Evolutionary conservation across 2,113 vertebrate species (phyloP).

Genomic region (Thunnus maccoyii): DNA sequence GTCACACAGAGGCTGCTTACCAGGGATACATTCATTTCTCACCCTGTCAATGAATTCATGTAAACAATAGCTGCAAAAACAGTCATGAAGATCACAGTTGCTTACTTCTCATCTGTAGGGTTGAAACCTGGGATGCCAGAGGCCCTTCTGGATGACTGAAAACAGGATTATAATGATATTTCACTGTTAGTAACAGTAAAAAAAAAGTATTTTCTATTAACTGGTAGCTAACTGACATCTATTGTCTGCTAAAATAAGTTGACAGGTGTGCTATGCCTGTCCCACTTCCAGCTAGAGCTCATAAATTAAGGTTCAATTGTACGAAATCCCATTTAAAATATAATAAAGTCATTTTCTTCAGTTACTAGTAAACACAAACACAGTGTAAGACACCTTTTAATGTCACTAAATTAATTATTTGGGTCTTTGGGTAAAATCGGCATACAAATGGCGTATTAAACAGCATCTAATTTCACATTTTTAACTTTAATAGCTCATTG

Average conservation of each 20-base stretch:
- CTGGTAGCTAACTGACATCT: too few species aligned
- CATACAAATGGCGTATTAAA: fast-evolving
- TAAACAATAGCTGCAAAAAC: neutral
- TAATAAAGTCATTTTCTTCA: neutral
- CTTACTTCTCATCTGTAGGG: slow-evolving; percentile 97
- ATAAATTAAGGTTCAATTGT: neutral
- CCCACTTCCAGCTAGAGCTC: neutral
- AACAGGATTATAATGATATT: slow-evolving; percentile 22
- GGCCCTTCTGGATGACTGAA: slow-evolving; percentile 92
- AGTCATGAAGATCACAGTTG: neutral
- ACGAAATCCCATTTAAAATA: neutral
- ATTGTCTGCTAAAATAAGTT: neutral
- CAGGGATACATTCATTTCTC: neutral
- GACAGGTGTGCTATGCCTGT: neutral
- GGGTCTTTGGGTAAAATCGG: neutral
- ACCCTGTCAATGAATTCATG: neutral
- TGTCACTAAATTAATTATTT: neutral
- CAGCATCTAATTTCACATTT: neutral
- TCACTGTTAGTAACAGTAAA: too few species aligned
- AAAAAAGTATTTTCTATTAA: too few species aligned
- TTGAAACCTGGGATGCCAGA: slow-evolving; percentile 94
- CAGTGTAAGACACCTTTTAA: neutral
- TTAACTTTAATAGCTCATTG: neutral
- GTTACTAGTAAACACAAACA: neutral
- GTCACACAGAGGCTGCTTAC: too few species aligned